Conservation (phyloP, 2,888 invertebrate species). For the Lithophane semibrunnea region DNA sequence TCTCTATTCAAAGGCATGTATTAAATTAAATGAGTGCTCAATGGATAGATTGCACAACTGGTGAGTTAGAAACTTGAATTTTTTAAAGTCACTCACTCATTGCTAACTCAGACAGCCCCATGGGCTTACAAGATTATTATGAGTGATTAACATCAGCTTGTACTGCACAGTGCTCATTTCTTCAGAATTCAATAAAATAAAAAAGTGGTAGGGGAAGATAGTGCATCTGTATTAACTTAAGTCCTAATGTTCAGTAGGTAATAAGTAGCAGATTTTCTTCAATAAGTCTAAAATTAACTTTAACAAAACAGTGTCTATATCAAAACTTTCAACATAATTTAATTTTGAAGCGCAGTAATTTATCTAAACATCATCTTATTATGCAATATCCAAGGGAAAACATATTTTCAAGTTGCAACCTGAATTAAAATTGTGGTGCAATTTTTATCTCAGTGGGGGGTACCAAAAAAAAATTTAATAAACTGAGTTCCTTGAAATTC, state of each 20-base stretch:
- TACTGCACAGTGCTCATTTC: too few relatives aligned
- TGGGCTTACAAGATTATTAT: not conserved
- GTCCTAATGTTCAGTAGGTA: not conserved
- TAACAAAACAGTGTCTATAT: not conserved
- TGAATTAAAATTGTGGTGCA: constrained; percentile 29
- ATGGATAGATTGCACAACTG: not conserved
- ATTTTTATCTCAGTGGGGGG: constrained; percentile 49
- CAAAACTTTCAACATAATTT: not conserved
- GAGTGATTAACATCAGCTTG: not conserved
- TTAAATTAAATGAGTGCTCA: not conserved
- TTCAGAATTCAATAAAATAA: not conserved
- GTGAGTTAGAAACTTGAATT: not conserved
- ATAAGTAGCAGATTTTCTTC: not conserved
- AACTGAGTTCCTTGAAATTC: constrained; percentile 1
- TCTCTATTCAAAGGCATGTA: not conserved
- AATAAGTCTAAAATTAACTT: not conserved
- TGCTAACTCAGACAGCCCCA: not conserved
- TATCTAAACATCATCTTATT: not conserved
- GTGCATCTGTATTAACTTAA: not conserved
- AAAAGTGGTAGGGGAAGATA: not conserved
- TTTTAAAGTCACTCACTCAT: too few relatives aligned
- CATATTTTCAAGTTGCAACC: not conserved
- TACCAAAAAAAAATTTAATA: constrained; percentile 18
- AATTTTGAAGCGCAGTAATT: not conserved
- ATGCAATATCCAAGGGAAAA: constrained; percentile 12